Evolutionary conservation across 2,888 invertebrate species (phyloP), one percentile per base, ranked within the genome.

Genomic region (Erebia ligea): DNA sequence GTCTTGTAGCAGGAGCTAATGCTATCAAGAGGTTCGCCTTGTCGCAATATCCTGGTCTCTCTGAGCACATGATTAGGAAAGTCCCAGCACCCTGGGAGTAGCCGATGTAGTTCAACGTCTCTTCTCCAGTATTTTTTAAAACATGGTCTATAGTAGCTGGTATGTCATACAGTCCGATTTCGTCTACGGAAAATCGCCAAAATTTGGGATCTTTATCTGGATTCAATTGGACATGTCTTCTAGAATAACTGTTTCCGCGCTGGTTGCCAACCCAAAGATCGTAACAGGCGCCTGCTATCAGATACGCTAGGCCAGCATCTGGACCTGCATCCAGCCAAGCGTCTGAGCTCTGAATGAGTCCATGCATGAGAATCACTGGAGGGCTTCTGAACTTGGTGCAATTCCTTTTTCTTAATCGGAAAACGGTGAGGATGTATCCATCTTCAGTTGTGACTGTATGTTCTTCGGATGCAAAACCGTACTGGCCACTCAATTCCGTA

Each of bases 111-210:
- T 87, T 89, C 50, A 91, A 64, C 52, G 84, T 87, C 0, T 79
- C 73, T 1, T 76, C 72, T 1, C 78, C 77, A 1, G 90, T 88
- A 9, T 81, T 73, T 0, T 82, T 71, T 9, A 91, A 71, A 1
- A 91, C 82, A 61, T 87, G 85, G 64, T 91, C 89, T 0, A 89
- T 79, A 59, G 84, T 82, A 0, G 96, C 95, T 1, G 98, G 97
- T 1, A 98, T 79, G 83, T 98, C 98, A 77, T 94, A 95, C 25
- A 89, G 82, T 0, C 96, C 97, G 81, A 97, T 97, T 81, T 97
- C 95, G 79, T 97, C 96, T 91, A 95, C 96, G 10, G 80, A 69
- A 67, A 84, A 78, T 59, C 81, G 78, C 94, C 94, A 95, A 74
- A 94, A 96, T 66, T 85, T 82, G 25, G 74, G 62, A 66, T 92